These are phyloP conservation scores for Nesoenas mayeri DNA, from an alignment of 2,113 vertebrate genomes.

Conservation along the genomic window DNA sequence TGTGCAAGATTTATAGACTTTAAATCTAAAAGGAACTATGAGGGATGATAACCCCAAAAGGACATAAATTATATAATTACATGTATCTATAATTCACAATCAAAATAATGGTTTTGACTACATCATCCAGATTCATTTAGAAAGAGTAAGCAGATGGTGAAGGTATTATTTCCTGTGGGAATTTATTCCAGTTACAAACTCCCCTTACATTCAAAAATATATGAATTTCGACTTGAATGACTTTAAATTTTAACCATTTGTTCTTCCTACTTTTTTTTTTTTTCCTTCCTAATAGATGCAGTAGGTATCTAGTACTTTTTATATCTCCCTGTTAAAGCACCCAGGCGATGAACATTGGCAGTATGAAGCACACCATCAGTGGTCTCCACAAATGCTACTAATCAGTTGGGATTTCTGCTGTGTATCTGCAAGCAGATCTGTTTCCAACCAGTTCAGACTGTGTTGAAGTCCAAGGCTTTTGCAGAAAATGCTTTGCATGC, in stretches of 20 bases:
- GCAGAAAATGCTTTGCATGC: background rate
- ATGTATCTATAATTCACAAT: background rate
- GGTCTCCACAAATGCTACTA: background rate
- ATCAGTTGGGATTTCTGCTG: background rate
- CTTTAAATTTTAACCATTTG: background rate
- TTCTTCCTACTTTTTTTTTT: background rate
- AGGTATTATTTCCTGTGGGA: background rate
- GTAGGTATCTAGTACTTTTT: background rate
- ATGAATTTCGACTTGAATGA: background rate
- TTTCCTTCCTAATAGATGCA: background rate
- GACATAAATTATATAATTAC: background rate
- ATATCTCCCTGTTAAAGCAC: background rate
- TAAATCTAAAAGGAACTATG: background rate
- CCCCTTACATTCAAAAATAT: background rate
- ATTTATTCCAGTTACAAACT: background rate
- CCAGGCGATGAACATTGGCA: background rate
- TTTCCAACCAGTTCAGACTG: background rate
- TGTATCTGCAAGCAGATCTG: background rate
- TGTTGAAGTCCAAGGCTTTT: background rate
- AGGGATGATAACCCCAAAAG: background rate
- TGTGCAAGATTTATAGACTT: background rate
- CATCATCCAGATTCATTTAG: background rate
- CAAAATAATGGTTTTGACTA: background rate
- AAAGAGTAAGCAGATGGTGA: background rate
- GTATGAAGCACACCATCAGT: background rate